phyloP scores from a whole-genome alignment of 1,140 invertebrate genomes.

The Teleopsis dalmanni region DNA sequence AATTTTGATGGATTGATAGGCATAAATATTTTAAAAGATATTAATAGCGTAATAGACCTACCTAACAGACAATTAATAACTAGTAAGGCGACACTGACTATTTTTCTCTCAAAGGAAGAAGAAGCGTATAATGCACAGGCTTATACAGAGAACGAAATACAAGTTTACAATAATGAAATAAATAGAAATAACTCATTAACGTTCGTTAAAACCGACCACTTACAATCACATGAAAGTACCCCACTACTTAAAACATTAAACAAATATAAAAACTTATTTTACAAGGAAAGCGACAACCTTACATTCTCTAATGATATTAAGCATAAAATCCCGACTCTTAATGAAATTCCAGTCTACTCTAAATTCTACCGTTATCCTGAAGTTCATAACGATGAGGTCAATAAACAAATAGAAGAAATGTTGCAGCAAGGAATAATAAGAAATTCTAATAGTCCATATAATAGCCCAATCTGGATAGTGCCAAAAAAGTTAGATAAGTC shows the following conservation, averaged over 20 bases:
- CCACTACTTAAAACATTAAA: neutral
- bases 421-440: constrained; percentile 40
- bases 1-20: no score
- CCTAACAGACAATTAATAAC: no score
- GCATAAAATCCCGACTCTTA: constrained; percentile 28
- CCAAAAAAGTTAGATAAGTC: constrained; percentile 23
- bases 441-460: constrained; percentile 30
- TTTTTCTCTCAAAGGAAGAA: no score
- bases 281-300: constrained; percentile 4
- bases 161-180: no score
- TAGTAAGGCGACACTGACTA: no score
- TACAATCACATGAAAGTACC: constrained; percentile 1
- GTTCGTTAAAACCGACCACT: neutral
- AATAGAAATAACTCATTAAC: no score
- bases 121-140: no score
- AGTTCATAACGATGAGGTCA: constrained; percentile 38
- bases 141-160: no score
- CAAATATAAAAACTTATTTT: constrained; percentile 5
- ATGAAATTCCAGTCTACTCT: constrained; percentile 19
- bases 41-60: no score
- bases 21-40: no score
- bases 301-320: constrained; percentile 3
- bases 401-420: constrained; percentile 25
- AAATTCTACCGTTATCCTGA: constrained; percentile 36
- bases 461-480: constrained; percentile 11